Conservation (phyloP, 2,113 vertebrate genomes). For the Tylochromis polylepis region DNA sequence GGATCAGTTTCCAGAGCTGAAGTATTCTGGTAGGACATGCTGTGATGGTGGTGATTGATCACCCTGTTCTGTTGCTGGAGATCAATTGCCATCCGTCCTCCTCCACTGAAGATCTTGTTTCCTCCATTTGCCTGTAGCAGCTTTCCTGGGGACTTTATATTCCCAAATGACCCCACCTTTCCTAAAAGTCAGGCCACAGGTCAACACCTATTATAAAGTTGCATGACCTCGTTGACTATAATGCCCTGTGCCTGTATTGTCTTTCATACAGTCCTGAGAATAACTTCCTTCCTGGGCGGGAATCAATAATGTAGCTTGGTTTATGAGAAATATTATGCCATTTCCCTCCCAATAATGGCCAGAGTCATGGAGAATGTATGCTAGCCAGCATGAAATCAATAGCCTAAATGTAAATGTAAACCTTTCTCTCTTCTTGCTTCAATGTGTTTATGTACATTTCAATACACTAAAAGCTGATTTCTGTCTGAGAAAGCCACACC, state of each 20-base stretch:
- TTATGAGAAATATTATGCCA: conserved; percentile 51
- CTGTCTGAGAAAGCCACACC: background rate
- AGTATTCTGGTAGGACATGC: background rate
- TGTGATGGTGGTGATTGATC: conserved; percentile 32
- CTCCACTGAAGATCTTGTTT: conserved; percentile 41
- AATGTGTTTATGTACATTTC: conserved; percentile 20
- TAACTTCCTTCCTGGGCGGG: conserved; percentile 56
- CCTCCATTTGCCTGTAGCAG: conserved; percentile 9
- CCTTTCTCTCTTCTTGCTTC: conserved; percentile 12
- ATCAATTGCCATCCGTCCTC: conserved; percentile 47
- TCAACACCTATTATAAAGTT: conserved; percentile 51
- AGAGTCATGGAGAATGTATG: conserved; percentile 26
- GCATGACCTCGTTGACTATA: conserved; percentile 37
- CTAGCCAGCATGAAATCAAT: conserved; percentile 42
- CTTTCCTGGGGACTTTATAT: background rate
- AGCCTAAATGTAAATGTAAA: conserved; percentile 41
- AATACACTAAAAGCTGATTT: background rate
- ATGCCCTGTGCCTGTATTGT: conserved; percentile 53
- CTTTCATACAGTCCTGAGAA: conserved; percentile 57
- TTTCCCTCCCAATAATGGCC: conserved; percentile 26
- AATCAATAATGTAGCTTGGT: conserved; percentile 53
- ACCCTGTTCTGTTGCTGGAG: background rate
- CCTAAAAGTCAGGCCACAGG: conserved; percentile 41
- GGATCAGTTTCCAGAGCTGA: background rate
- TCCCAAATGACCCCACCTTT: conserved; percentile 34